Conservation (phyloP, 2,797 vertebrate genomes). For the Allobates femoralis region DNA sequence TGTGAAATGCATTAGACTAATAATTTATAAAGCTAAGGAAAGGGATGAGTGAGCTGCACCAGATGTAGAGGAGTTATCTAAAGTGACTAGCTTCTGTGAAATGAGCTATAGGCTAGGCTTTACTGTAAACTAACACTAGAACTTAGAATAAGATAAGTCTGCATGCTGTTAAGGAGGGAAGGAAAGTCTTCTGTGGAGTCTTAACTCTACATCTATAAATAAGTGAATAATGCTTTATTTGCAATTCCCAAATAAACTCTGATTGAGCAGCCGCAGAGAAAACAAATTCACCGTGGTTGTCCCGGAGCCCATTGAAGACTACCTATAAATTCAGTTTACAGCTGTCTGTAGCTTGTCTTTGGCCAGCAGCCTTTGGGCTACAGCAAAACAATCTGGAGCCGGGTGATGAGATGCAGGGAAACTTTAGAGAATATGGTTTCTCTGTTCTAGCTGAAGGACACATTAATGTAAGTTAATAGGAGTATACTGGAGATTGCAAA, state of each 20-base stretch:
- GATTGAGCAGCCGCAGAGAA: not conserved
- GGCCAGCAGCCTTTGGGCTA: too few species aligned
- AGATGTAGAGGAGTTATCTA: not conserved
- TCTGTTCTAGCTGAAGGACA: not conserved
- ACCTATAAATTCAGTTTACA: not conserved
- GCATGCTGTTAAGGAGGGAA: not conserved
- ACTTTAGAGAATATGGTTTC: not conserved
- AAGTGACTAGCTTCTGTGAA: not conserved
- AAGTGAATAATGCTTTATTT: not conserved
- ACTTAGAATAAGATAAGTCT: not conserved
- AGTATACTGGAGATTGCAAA: not conserved
- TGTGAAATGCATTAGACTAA: too few species aligned
- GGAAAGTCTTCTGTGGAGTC: not conserved
- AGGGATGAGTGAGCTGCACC: too few species aligned
- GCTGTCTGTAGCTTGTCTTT: not conserved
- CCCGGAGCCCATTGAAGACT: not conserved
- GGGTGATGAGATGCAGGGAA: not conserved
- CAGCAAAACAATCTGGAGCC: not conserved
- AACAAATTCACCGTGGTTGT: constrained; percentile 4
- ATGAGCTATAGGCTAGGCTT: not conserved
- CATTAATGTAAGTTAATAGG: not conserved
- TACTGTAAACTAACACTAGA: not conserved
- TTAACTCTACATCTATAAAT: not conserved
- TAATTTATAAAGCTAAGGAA: too few species aligned
- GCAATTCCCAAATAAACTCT: not conserved